Evolutionary conservation across 2,797 vertebrate genomes (phyloP).

Genomic region (Eurystomus glaucurus): DNA sequence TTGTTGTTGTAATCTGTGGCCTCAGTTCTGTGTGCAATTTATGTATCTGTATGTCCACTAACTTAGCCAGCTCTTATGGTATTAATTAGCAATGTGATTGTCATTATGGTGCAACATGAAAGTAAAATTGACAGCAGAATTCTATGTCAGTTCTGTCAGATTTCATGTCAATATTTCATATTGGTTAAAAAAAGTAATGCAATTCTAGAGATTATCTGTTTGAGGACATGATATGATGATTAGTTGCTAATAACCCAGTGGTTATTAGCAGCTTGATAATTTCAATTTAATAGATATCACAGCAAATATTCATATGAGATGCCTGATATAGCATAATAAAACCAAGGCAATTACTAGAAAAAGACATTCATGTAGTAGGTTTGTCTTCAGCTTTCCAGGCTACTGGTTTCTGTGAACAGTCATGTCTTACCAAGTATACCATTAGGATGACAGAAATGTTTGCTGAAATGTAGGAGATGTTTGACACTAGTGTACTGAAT

Average conservation of each 20-base stretch:
- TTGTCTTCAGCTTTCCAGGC: neutral
- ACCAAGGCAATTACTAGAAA: constrained; percentile 16
- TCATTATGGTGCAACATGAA: neutral
- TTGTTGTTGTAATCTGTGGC: neutral
- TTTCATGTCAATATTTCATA: neutral
- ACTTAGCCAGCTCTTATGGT: neutral
- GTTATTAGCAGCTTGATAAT: neutral
- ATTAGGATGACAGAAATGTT: constrained; percentile 23
- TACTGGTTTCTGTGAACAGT: neutral
- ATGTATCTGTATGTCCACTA: neutral
- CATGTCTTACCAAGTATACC: neutral
- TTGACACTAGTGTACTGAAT: constrained; percentile 9
- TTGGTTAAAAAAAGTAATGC: neutral
- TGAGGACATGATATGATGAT: neutral
- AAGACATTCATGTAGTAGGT: neutral
- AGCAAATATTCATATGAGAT: neutral
- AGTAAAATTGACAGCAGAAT: neutral
- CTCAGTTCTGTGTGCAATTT: neutral
- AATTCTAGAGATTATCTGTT: neutral
- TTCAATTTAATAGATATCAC: constrained; percentile 20
- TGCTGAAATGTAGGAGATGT: constrained; percentile 40
- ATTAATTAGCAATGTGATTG: neutral
- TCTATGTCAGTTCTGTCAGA: neutral
- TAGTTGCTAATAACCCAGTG: neutral
- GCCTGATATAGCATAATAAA: neutral